Base-by-base conservation (phyloP, 2,113 vertebrate genomes). In the Aptenodytes forsteri region DNA sequence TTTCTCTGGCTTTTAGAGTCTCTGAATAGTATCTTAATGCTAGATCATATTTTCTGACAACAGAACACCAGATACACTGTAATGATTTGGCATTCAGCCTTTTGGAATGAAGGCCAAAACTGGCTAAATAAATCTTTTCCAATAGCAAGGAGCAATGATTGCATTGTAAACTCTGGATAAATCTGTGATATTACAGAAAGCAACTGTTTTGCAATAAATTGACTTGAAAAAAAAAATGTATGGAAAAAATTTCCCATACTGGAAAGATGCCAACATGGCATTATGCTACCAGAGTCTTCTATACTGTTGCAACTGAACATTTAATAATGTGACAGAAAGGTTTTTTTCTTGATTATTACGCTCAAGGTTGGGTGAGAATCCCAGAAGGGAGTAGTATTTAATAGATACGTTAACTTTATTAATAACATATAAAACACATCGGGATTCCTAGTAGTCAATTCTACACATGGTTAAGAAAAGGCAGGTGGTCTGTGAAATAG, bases 41-140 rank as follows among this genome's bases (percentile, higher is more conserved):
- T 97, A 97, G 96, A 98, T 97, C 96, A 96, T 97, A 96, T 96
- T 97, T 98, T 98, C 97, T 98, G 97, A 97, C 95, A 97, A 96
- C 85, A 95, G 94, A 96, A 96, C 91, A 97, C 95, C 95, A 98
- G 96, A 97, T 97, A 98, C 90, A 96, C 91, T 97, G 97, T 97
- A 98, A 97, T 97, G 94, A 96, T 96, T 94, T 98, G 95, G 88
- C 83, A 97, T 92, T 88, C 96, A 89, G 88, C 96, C 93, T 93
- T 96, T 94, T 97, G 96, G 96, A 97, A 98, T 47, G 59, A 80
- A 96, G 77, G 73, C 55, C 94, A 93, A 89, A 97, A 94, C 90
- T 75, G 96, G 83, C 94, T 85, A 98, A 98, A 97, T 98, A 95
- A 97, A 96, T 96, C 75, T 95, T 97, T 98, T 89, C 86, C 95